Base-by-base conservation (phyloP, 2,888 invertebrate genomes). In the Ornithoptera priamus region DNA sequence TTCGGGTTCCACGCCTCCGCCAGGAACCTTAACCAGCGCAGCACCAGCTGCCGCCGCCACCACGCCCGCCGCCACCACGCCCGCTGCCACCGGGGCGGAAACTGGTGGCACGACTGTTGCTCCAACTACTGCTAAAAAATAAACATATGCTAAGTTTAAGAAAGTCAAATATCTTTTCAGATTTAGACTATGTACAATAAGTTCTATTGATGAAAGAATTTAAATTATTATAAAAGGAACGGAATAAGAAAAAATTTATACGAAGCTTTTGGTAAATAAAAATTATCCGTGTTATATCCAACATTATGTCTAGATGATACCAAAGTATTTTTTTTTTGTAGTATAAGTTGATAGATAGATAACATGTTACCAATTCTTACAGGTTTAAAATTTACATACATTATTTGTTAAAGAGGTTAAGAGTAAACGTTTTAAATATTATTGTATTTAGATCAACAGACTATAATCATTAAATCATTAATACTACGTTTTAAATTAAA, bases 41-140 rank as follows among this genome's bases (percentile, higher is more conserved):
- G 60, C 74, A 2, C 62, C 76, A 6, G 60, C 74, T 3, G 62
- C 76, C 4, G 65, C 78, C 1, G 63, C 76, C 1, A 63, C 75
- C 0, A 64, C 78, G 2, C 62, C 75, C 1, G 67, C 75, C 1
- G 66, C 78, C 15, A 69, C 79, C 1, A 65, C 77, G 2, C 69
- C 80, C 0, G 73, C 79, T 0, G 69, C 30, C 24, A 64, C 70
- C 1, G 56, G 59, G 57, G 70, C 70, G 46, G 70, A 59, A 56
- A 63, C 77, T 12, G 68, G 76, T 0, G 72, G 78, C 7, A 72
- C 77, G 0, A 70, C 79, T 0, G 65, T 77, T 0, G 72, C 78
- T 0, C 68, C 77, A 0, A 67, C 78, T 4, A 68, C 76, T 0
- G 68, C 78, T 65, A 69, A 71, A 59, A 68, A 70, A 46, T 70